Conservation (phyloP, 2,888 invertebrate genomes). For the Zygaena filipendulae region DNA sequence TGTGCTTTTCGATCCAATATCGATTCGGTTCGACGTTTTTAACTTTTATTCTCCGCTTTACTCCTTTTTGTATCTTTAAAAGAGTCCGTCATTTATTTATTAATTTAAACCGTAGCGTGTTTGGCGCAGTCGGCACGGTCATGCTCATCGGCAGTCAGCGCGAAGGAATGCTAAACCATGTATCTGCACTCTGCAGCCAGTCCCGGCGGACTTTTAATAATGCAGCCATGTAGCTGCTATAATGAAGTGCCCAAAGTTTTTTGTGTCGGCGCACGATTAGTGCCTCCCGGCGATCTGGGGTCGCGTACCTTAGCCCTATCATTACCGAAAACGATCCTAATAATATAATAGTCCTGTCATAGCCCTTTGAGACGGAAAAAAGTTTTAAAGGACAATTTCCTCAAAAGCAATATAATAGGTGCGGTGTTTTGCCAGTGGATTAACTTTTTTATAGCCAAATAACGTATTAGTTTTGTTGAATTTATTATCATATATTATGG, state of each 20-base stretch:
- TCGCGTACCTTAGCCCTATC: conserved; percentile 53
- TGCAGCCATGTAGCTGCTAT: conserved; percentile 34
- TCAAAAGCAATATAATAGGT: conserved; percentile 46
- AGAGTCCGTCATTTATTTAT: no score
- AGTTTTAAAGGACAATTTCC: conserved; percentile 57
- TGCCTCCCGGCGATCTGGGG: conserved; percentile 49
- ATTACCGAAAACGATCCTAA: conserved; percentile 65
- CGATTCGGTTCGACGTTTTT: no score
- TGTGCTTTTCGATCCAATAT: conserved; percentile 20
- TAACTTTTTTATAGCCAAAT: no score
- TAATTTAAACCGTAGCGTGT: no score
- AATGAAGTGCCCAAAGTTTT: conserved; percentile 60
- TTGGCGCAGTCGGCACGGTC: no score
- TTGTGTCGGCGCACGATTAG: conserved; percentile 44
- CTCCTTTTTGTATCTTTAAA: no score
- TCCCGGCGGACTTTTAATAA: conserved; percentile 25
- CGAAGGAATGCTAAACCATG: conserved; percentile 42
- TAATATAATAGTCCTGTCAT: conserved; percentile 67
- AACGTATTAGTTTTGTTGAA: no score
- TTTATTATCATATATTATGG: no score
- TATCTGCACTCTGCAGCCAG: conserved; percentile 21
- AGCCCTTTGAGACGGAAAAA: conserved; percentile 45
- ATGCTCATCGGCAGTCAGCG: conserved; percentile 28
- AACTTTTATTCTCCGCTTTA: no score
- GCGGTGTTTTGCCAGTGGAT: conserved; percentile 52